Conservation (phyloP, 2,797 vertebrate genomes). For the Psittacula echo region DNA sequence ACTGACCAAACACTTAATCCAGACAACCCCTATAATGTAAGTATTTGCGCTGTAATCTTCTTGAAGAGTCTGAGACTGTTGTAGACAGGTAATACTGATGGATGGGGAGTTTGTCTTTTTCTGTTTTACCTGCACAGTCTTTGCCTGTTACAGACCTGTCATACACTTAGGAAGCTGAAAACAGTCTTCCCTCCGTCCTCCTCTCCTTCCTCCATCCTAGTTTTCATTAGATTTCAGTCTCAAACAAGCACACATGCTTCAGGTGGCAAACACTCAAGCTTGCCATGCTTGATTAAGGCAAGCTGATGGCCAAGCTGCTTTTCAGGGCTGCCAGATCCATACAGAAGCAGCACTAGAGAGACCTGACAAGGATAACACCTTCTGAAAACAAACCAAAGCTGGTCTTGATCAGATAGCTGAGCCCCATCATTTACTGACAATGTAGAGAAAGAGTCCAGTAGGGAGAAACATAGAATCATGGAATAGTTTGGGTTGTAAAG, state of each 20-base stretch:
- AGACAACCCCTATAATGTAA: conserved; percentile 92
- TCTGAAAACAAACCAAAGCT: neutral
- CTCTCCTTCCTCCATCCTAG: neutral
- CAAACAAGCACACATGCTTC: neutral
- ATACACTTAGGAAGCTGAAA: neutral
- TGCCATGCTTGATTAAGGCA: neutral
- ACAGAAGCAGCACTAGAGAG: neutral
- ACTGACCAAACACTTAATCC: conserved; percentile 83
- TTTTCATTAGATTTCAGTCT: neutral
- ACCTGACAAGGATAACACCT: neutral
- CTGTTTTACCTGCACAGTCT: neutral
- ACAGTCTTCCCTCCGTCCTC: neutral
- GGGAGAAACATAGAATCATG: neutral
- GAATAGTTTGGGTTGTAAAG: neutral
- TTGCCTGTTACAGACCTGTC: neutral
- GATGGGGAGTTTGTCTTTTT: neutral
- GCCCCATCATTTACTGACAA: neutral
- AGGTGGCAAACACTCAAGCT: neutral
- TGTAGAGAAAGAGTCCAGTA: neutral
- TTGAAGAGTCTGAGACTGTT: neutral
- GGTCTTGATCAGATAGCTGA: neutral
- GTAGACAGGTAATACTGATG: neutral
- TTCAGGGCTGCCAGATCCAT: neutral
- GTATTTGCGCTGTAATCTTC: conserved; percentile 54
- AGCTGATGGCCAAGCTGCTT: neutral